These are phyloP conservation scores for Tetragonula clypearis DNA, from an alignment of 1,140 invertebrate species.

Conservation along the genomic window DNA sequence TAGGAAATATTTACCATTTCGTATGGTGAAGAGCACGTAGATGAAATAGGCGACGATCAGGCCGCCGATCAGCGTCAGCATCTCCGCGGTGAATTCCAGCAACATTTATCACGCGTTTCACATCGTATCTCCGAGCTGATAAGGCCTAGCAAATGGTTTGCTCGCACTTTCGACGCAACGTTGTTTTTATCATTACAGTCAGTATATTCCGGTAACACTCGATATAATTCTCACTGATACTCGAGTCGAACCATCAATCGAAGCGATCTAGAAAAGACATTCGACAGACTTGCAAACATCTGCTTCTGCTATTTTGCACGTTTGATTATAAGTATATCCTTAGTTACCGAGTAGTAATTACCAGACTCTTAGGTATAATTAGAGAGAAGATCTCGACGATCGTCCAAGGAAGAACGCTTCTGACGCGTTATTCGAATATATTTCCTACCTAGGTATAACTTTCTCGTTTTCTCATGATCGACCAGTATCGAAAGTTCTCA, in stretches of 20 bases:
- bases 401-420: not conserved
- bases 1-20: slow-evolving; percentile 76
- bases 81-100: slow-evolving; percentile 73
- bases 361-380: not conserved
- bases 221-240: not conserved
- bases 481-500: slow-evolving; percentile 21
- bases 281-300: not conserved
- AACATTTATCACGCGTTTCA: slow-evolving; percentile 71
- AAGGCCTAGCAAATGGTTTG: slow-evolving; percentile 1
- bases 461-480: slow-evolving; percentile 39
- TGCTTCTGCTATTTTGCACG: not conserved
- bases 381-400: not conserved
- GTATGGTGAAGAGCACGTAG: slow-evolving; percentile 72
- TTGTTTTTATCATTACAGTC: not conserved
- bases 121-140: slow-evolving; percentile 34
- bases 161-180: slow-evolving; percentile 3
- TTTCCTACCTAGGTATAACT: slow-evolving; percentile 14
- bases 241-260: not conserved
- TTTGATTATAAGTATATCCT: too few relatives aligned
- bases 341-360: not conserved
- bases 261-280: not conserved
- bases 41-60: slow-evolving; percentile 76
- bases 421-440: slow-evolving; percentile 2
- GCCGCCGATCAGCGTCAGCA: slow-evolving; percentile 78
- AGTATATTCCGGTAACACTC: not conserved